phyloP scores from a whole-genome alignment of 1,140 invertebrate genomes.

The Cotesia glomerata region DNA sequence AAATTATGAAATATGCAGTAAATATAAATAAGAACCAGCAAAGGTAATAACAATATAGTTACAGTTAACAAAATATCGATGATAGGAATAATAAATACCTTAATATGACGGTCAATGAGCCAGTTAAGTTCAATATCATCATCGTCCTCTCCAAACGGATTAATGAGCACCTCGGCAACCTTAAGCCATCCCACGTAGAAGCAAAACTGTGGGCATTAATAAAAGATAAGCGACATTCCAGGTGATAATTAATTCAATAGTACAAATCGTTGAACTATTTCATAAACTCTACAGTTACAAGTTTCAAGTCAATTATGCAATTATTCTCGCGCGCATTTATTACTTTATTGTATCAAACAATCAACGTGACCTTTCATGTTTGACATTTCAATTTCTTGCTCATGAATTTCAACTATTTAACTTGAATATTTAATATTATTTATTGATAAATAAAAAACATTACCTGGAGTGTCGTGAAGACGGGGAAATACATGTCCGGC shows the following conservation, averaged over 20 bases:
- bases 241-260: background rate
- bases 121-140: constrained; percentile 93
- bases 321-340: background rate
- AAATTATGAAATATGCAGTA: no score
- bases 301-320: constrained; percentile 11
- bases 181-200: constrained; percentile 98
- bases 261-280: background rate
- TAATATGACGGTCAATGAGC: constrained; percentile 87
- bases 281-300: background rate
- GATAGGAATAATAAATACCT: constrained; percentile 65
- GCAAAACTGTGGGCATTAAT: constrained; percentile 76
- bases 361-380: constrained; percentile 8
- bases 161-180: constrained; percentile 89
- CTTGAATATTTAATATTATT: background rate
- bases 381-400: background rate
- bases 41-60: no score
- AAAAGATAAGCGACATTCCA: background rate
- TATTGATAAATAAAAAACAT: constrained; percentile 30
- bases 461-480: constrained; percentile 91
- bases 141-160: constrained; percentile 94
- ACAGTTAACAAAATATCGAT: background rate
- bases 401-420: constrained; percentile 4
- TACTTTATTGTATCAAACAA: background rate
- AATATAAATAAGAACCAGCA: no score
- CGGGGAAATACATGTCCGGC: constrained; percentile 89